phyloP scores from a whole-genome alignment of 2,797 vertebrate species.

The Myripristis murdjan region DNA sequence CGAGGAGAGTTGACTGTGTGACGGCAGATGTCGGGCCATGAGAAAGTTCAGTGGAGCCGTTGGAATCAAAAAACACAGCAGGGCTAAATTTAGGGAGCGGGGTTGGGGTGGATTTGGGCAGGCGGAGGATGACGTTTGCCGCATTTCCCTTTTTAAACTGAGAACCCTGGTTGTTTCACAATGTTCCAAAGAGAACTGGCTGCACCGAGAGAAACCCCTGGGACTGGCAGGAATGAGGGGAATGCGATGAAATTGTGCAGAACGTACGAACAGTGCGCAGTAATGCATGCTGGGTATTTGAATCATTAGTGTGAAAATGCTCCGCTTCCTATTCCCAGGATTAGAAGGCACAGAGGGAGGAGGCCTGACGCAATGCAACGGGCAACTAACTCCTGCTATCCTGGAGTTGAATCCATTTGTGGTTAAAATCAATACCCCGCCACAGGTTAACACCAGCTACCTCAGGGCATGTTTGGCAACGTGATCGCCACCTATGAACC shows the following conservation, averaged over 20 bases:
- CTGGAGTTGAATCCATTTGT: constrained; percentile 27
- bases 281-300: constrained; percentile 66
- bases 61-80: constrained; percentile 58
- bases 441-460: background rate
- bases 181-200: constrained; percentile 48
- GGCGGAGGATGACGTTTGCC: constrained; percentile 45
- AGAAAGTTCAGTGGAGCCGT: constrained; percentile 78
- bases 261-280: constrained; percentile 52
- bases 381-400: constrained; percentile 16
- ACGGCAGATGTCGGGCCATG: constrained; percentile 76
- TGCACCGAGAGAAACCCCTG: constrained; percentile 55
- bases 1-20: constrained; percentile 51
- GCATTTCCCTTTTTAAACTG: constrained; percentile 55
- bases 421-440: constrained; percentile 22
- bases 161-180: constrained; percentile 35
- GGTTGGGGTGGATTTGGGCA: constrained; percentile 54
- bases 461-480: background rate
- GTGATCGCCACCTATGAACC: too few species aligned
- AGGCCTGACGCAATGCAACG: constrained; percentile 7
- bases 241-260: constrained; percentile 72
- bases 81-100: constrained; percentile 69
- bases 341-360: constrained; percentile 39
- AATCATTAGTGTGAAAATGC: constrained; percentile 70
- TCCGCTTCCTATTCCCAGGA: constrained; percentile 71
- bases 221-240: constrained; percentile 75